These are phyloP conservation scores for Suricata suricatta DNA, from an alignment of 2,113 vertebrate genomes.

Conservation along the genomic window DNA sequence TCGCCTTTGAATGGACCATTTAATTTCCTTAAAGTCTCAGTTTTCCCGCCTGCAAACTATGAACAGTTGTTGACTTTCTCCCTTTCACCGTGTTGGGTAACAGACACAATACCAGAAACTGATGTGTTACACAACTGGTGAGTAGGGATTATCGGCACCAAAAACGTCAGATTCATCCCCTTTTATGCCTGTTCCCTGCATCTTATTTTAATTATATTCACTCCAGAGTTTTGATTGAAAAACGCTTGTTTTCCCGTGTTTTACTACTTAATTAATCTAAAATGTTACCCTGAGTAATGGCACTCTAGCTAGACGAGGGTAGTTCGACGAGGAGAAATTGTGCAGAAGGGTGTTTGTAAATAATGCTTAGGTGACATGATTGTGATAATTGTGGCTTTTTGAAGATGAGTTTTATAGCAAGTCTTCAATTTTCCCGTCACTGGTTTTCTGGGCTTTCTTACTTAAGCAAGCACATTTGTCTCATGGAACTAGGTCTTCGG, in stretches of 20 bases:
- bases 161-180: not conserved
- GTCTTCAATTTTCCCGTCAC: constrained; percentile 70
- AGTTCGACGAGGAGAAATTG: not conserved
- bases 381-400: constrained; percentile 66
- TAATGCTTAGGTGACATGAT: constrained; percentile 55
- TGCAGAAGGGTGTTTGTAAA: constrained; percentile 54
- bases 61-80: not conserved
- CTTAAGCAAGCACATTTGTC: constrained; percentile 51
- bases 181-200: not conserved
- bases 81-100: not conserved
- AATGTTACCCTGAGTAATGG: constrained; percentile 29
- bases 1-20: not conserved
- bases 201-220: constrained; percentile 20
- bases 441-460: constrained; percentile 17
- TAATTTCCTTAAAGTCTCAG: not conserved
- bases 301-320: not conserved
- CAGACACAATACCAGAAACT: not conserved
- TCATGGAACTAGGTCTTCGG: not conserved
- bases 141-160: not conserved
- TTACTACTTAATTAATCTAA: constrained; percentile 62
- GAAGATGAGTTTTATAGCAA: constrained; percentile 70
- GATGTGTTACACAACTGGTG: fast-evolving
- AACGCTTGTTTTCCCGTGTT: constrained; percentile 31
- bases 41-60: not conserved
- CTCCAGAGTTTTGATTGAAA: constrained; percentile 54